These are phyloP conservation scores for Diacarnus erythraeanus DNA, from an alignment of 37 sponge, comb jelly and placozoan species.

Conservation along the genomic window DNA sequence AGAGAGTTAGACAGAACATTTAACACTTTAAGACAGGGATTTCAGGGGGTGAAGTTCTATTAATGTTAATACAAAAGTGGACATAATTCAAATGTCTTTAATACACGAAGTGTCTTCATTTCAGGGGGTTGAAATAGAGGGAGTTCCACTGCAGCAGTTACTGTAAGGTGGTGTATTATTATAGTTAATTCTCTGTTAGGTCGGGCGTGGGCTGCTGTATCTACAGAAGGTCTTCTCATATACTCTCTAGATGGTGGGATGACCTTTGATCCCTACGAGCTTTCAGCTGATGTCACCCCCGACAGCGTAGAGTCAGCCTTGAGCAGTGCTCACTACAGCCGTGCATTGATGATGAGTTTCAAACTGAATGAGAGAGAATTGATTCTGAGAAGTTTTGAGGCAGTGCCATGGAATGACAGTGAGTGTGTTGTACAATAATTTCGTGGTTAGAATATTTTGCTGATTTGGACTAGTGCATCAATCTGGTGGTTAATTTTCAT, in stretches of 20 bases:
- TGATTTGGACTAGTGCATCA: no score
- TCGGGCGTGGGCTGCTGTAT: constrained; percentile 89
- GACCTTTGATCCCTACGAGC: constrained; percentile 89
- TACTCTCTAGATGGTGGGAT: constrained; percentile 81
- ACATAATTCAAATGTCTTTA: no score
- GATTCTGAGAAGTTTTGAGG: constrained; percentile 67
- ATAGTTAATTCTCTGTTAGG: no score
- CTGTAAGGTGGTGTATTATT: no score
- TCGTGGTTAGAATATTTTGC: background rate
- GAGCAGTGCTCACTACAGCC: constrained; percentile 9
- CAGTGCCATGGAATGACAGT: constrained; percentile 64
- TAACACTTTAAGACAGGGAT: no score
- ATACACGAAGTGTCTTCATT: no score
- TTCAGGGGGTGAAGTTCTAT: no score
- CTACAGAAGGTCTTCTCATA: constrained; percentile 92
- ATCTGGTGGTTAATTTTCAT: no score
- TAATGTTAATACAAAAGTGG: no score
- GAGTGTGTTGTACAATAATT: background rate
- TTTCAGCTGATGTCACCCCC: constrained; percentile 80
- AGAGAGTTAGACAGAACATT: no score
- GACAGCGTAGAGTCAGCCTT: constrained; percentile 56
- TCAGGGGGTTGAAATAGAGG: no score
- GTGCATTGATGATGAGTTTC: constrained; percentile 78
- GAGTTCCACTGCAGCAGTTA: no score
- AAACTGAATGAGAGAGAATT: constrained; percentile 71